These are phyloP conservation scores for Nipponia nippon DNA, from an alignment of 2,113 vertebrate genomes.

Conservation along the genomic window DNA sequence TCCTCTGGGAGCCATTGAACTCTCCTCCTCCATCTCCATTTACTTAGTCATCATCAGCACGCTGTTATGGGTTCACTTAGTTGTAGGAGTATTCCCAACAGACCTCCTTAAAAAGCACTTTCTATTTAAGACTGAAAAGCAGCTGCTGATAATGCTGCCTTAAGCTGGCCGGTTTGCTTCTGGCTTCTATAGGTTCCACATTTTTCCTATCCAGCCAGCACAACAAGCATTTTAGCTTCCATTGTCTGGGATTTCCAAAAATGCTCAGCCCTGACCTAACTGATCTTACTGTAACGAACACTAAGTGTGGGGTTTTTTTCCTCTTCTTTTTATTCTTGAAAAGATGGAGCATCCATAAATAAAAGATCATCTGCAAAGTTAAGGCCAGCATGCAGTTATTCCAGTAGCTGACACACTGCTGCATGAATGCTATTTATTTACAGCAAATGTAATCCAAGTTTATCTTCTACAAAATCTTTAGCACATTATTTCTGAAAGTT, in stretches of 20 bases:
- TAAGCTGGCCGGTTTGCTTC: conserved; percentile 37
- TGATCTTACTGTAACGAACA: neutral
- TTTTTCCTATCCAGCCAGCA: neutral
- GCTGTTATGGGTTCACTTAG: neutral
- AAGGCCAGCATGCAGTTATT: neutral
- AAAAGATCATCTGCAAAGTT: neutral
- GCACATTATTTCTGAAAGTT: neutral
- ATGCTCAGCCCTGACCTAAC: neutral
- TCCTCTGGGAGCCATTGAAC: conserved; percentile 38
- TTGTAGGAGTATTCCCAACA: conserved; percentile 29
- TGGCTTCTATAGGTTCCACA: conserved; percentile 19
- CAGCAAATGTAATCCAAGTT: neutral
- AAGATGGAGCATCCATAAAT: neutral
- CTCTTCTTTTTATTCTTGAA: neutral
- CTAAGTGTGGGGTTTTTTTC: neutral
- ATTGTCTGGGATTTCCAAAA: neutral
- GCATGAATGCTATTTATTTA: neutral
- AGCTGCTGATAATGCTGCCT: conserved; percentile 52
- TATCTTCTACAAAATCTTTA: conserved; percentile 30
- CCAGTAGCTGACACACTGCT: conserved; percentile 2
- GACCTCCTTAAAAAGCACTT: conserved; percentile 52
- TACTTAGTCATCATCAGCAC: conserved; percentile 32
- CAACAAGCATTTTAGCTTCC: neutral
- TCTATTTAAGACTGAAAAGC: conserved; percentile 38
- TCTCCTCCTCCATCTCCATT: conserved; percentile 25